phyloP scores from a whole-genome alignment of 2,888 invertebrate species.

The Anaspis maculata region DNA sequence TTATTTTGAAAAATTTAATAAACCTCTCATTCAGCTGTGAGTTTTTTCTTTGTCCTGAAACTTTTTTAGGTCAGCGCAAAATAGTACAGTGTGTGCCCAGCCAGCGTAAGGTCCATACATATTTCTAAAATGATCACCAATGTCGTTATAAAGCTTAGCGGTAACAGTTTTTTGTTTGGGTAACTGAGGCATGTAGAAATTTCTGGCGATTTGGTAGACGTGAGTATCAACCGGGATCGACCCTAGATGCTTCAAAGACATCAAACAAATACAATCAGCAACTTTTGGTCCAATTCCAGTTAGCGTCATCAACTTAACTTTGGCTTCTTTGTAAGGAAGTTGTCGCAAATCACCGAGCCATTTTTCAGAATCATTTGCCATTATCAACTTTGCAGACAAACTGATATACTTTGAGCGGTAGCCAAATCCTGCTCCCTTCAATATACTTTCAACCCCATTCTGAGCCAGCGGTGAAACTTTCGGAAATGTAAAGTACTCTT shows the following conservation, averaged over 20 bases:
- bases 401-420: slow-evolving; percentile 84
- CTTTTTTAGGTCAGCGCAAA: slow-evolving; percentile 71
- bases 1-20: no score
- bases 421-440: slow-evolving; percentile 72
- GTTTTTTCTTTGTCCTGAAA: slow-evolving; percentile 51
- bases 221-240: slow-evolving; percentile 96
- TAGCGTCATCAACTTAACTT: slow-evolving; percentile 62
- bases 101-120: slow-evolving; percentile 84
- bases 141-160: slow-evolving; percentile 75
- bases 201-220: slow-evolving; percentile 82
- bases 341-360: slow-evolving; percentile 67
- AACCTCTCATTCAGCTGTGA: no score
- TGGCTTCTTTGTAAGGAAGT: slow-evolving; percentile 65
- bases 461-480: slow-evolving; percentile 53
- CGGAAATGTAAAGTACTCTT: slow-evolving; percentile 73
- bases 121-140: slow-evolving; percentile 69
- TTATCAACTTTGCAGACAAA: slow-evolving; percentile 57
- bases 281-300: slow-evolving; percentile 95
- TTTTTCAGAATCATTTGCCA: slow-evolving; percentile 49
- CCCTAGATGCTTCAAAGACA: slow-evolving; percentile 84
- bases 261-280: slow-evolving; percentile 94
- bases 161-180: slow-evolving; percentile 68
- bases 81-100: slow-evolving; percentile 88
- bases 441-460: slow-evolving; percentile 56
- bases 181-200: slow-evolving; percentile 72